Conservation (phyloP, 2,888 invertebrate species). For the Aleiodes leptofemur region DNA sequence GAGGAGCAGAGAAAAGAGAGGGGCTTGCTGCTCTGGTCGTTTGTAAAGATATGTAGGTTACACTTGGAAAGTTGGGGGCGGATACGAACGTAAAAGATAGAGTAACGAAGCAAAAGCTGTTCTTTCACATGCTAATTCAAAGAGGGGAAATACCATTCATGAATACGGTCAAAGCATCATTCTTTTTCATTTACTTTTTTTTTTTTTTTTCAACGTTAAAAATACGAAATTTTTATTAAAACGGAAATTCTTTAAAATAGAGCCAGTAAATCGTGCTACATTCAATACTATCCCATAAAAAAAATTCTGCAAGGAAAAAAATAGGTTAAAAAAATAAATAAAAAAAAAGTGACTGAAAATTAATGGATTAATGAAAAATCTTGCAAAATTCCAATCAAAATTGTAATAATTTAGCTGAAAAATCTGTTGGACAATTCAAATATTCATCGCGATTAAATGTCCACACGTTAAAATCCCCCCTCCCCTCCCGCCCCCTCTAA, state of each 20-base stretch:
- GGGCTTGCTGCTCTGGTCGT: slow-evolving; percentile 32
- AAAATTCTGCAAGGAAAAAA: neutral
- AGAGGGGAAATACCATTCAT: slow-evolving; percentile 68
- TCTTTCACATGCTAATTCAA: slow-evolving; percentile 74
- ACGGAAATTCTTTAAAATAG: neutral
- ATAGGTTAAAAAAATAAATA: too few relatives aligned
- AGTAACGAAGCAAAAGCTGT: slow-evolving; percentile 67
- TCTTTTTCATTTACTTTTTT: slow-evolving; percentile 46
- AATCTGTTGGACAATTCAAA: too few relatives aligned
- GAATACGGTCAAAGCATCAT: slow-evolving; percentile 72
- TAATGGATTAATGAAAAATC: too few relatives aligned
- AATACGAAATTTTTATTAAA: too few relatives aligned
- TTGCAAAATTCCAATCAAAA: too few relatives aligned
- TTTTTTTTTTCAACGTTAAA: slow-evolving; percentile 30
- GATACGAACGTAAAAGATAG: slow-evolving; percentile 46
- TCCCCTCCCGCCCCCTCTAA: too few relatives aligned
- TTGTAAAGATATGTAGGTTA: slow-evolving; percentile 29
- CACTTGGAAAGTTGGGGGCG: slow-evolving; percentile 18
- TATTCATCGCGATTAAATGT: too few relatives aligned
- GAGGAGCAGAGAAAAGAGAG: slow-evolving; percentile 28
- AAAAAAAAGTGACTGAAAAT: too few relatives aligned
- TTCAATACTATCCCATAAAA: neutral
- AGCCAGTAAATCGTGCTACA: neutral
- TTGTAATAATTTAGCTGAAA: too few relatives aligned
- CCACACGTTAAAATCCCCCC: too few relatives aligned